Conservation (phyloP, 1,140 invertebrate species). For the Epicauta chinensis region DNA sequence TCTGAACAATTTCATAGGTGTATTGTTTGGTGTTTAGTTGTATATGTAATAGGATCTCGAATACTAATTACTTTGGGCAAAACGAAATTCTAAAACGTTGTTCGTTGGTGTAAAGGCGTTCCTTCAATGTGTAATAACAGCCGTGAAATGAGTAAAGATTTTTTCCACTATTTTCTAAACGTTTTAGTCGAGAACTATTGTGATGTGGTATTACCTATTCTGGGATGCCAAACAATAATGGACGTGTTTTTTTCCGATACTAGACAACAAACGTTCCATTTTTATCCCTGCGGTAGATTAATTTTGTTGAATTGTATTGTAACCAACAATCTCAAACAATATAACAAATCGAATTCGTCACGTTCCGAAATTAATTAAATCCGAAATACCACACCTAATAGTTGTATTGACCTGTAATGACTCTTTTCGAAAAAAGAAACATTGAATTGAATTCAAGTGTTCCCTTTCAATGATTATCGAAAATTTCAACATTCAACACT, state of each 20-base stretch:
- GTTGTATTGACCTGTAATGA: too few species aligned
- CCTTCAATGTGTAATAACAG: slow-evolving; percentile 23
- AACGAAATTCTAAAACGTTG: slow-evolving; percentile 15
- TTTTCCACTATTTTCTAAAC: slow-evolving; percentile 2
- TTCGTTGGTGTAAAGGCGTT: slow-evolving; percentile 12
- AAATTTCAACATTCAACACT: too few species aligned
- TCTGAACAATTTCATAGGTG: too few species aligned
- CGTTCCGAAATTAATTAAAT: too few species aligned
- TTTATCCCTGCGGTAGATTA: slow-evolving; percentile 7
- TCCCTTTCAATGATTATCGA: too few species aligned
- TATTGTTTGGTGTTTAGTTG: too few species aligned
- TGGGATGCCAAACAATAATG: slow-evolving; percentile 20
- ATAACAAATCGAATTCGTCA: too few species aligned
- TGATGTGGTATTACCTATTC: slow-evolving; percentile 5
- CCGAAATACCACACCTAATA: too few species aligned
- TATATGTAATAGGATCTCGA: slow-evolving; percentile 6
- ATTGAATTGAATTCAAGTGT: too few species aligned
- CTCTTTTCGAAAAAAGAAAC: too few species aligned
- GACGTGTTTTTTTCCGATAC: background rate
- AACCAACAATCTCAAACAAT: too few species aligned
- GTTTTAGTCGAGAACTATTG: slow-evolving; percentile 11
- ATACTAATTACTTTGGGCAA: slow-evolving; percentile 10
- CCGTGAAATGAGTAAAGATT: slow-evolving; percentile 25
- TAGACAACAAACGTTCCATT: too few species aligned
- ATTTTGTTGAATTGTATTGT: background rate